Conservation (phyloP, 1,140 invertebrate species). For the Dreissena rostriformis region DNA sequence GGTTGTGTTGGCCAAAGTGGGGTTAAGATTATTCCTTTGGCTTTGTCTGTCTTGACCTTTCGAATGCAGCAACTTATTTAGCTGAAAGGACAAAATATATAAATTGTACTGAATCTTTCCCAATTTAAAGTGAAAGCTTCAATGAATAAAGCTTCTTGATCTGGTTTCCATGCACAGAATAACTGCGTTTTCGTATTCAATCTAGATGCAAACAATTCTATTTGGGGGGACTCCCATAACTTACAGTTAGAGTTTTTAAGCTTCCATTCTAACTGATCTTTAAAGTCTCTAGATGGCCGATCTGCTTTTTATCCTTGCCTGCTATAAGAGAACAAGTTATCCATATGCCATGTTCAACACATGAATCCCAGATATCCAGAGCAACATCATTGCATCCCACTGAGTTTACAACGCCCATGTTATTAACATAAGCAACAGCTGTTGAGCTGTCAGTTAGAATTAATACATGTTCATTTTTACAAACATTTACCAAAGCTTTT, state of each 20-base stretch:
- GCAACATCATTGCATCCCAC: constrained; percentile 18
- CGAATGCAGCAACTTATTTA: background rate
- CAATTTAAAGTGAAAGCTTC: constrained; percentile 59
- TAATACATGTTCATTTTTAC: constrained; percentile 45
- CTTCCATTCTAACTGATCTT: constrained; percentile 11
- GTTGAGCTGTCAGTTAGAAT: constrained; percentile 42
- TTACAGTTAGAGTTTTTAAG: background rate
- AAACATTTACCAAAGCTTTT: background rate
- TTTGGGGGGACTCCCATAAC: background rate
- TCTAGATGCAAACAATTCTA: constrained; percentile 62
- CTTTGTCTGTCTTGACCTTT: background rate
- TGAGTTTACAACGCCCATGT: constrained; percentile 50
- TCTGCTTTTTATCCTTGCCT: constrained; percentile 20
- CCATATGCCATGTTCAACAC: constrained; percentile 10
- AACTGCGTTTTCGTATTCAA: constrained; percentile 36
- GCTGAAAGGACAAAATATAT: constrained; percentile 59
- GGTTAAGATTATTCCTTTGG: constrained; percentile 9
- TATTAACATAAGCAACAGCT: constrained; percentile 47
- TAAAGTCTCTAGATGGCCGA: background rate
- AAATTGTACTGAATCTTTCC: constrained; percentile 31
- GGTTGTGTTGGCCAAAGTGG: background rate
- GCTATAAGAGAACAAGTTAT: constrained; percentile 40
- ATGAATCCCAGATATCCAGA: constrained; percentile 43
- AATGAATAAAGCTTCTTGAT: constrained; percentile 47
- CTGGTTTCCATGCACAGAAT: constrained; percentile 53